Base-by-base conservation (phyloP, 2,113 vertebrate species). In the Misgurnus mizolepis region DNA sequence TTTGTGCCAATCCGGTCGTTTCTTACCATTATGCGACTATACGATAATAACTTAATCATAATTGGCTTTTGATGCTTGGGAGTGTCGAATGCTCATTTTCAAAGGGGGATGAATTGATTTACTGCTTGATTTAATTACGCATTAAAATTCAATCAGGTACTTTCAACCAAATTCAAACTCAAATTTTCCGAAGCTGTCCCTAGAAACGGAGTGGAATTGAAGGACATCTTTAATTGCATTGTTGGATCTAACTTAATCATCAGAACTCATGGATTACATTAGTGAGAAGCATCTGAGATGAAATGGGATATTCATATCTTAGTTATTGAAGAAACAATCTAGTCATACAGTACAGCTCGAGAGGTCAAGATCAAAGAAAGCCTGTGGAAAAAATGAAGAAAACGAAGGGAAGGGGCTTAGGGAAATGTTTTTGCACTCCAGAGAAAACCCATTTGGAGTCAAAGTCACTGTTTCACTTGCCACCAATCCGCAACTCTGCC, bases 101-200 rank as follows among this genome's bases (percentile, higher is more conserved):
- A 88, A 76, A 90, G 90, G 91, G 91, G 92, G 91, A 90, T 91
- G 88, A 86, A 87, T 89, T 92, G 91, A 93, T 93, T 93, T 92
- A 92, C 91, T 90, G 88, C 90, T 91, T 92, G 88, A 93, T 93
- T 93, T 93, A 93, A 93, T 93, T 93, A 93, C 76, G 90, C 92
- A 92, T 93, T 91, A 91, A 92, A 93, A 92, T 93, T 93, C 91
- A 93, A 93, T 94, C 93, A 93, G 92, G 89, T 90, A 80, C 89
- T 92, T 93, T 92, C 85, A 89, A 87, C 83, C 87, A 88, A 91
- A 83, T 89, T 90, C 87, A 89, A 91, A 91, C 88, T 86, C 27
- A 84, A 90, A 87, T 89, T 91, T 92, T 90, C 87, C 89, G 87
- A 90, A 90, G 89, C 83, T 86, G 86, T 93, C 90, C 90, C 92